These are phyloP conservation scores for Schizotus pectinicornis DNA, from an alignment of 2,888 invertebrate genomes.

Conservation along the genomic window DNA sequence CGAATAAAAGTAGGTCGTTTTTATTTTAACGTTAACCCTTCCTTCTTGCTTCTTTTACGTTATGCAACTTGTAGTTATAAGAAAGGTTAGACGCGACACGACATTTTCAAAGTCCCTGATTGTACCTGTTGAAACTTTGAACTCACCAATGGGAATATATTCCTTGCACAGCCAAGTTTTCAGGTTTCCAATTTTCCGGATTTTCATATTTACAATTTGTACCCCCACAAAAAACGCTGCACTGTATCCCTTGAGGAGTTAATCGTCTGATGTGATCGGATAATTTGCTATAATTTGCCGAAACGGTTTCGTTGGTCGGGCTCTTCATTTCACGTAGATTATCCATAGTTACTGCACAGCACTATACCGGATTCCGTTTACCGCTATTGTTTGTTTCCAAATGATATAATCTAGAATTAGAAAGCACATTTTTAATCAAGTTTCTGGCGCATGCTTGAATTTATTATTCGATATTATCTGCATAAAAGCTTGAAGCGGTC, in stretches of 20 bases:
- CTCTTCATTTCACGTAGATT: constrained; percentile 43
- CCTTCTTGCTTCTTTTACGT: too few relatives aligned
- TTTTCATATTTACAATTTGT: constrained; percentile 81
- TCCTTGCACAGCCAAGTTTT: constrained; percentile 75
- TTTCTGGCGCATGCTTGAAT: constrained; percentile 49
- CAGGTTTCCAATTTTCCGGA: constrained; percentile 65
- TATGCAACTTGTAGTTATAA: too few relatives aligned
- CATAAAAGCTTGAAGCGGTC: constrained; percentile 40
- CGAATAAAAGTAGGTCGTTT: too few relatives aligned
- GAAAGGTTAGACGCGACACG: too few relatives aligned
- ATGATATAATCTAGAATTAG: constrained; percentile 19
- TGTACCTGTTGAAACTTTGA: too few relatives aligned
- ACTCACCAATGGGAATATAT: constrained; percentile 84
- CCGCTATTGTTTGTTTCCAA: constrained; percentile 21
- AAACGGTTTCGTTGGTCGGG: constrained; percentile 45
- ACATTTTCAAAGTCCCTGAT: too few relatives aligned
- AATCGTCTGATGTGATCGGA: constrained; percentile 65
- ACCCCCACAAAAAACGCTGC: constrained; percentile 86
- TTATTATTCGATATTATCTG: constrained; percentile 50
- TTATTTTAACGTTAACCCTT: too few relatives aligned
- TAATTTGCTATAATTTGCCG: constrained; percentile 61
- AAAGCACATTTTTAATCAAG: constrained; percentile 38
- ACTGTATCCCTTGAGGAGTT: constrained; percentile 75
- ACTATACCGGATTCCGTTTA: constrained; percentile 13
- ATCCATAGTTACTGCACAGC: constrained; percentile 35